Evolutionary conservation across 2,797 vertebrate species (phyloP).

Genomic region (Naso thynnoides): DNA sequence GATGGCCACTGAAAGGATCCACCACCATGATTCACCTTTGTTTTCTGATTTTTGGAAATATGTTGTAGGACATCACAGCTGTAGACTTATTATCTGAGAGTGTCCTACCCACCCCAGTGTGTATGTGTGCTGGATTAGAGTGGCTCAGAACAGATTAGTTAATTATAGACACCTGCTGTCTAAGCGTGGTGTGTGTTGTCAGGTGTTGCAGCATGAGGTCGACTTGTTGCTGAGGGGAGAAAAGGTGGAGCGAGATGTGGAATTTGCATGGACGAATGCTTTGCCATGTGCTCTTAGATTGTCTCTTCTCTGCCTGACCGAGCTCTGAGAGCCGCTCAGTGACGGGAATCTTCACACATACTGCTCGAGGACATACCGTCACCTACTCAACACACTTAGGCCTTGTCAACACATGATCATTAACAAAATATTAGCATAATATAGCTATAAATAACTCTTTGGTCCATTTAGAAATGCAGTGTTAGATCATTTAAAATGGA

Average conservation of each 20-base stretch:
- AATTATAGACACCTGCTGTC: slow-evolving; percentile 87
- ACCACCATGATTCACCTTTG: not conserved
- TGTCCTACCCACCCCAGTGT: slow-evolving; percentile 70
- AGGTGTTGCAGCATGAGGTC: slow-evolving; percentile 83
- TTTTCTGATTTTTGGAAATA: slow-evolving; percentile 21
- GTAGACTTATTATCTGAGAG: slow-evolving; percentile 47
- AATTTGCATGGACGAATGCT: slow-evolving; percentile 60
- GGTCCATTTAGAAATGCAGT: too few relatives aligned
- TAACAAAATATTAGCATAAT: too few relatives aligned
- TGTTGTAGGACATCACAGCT: slow-evolving; percentile 26
- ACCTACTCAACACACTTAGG: not conserved
- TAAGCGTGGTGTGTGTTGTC: slow-evolving; percentile 82
- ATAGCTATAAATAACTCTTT: too few relatives aligned
- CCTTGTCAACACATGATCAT: not conserved
- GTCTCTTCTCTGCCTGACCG: slow-evolving; percentile 12
- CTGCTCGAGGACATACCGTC: not conserved
- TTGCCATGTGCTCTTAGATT: slow-evolving; percentile 71
- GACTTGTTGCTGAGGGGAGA: slow-evolving; percentile 47
- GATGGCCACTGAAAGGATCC: not conserved
- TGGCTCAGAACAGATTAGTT: slow-evolving; percentile 88
- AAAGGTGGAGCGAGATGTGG: slow-evolving; percentile 50
- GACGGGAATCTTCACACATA: slow-evolving; percentile 25
- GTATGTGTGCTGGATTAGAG: slow-evolving; percentile 83
- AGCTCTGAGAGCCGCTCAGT: slow-evolving; percentile 28
- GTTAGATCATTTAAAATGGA: too few relatives aligned